Evolutionary conservation across 1,140 invertebrate genomes (phyloP).

Genomic region (Drosophila mauritiana): DNA sequence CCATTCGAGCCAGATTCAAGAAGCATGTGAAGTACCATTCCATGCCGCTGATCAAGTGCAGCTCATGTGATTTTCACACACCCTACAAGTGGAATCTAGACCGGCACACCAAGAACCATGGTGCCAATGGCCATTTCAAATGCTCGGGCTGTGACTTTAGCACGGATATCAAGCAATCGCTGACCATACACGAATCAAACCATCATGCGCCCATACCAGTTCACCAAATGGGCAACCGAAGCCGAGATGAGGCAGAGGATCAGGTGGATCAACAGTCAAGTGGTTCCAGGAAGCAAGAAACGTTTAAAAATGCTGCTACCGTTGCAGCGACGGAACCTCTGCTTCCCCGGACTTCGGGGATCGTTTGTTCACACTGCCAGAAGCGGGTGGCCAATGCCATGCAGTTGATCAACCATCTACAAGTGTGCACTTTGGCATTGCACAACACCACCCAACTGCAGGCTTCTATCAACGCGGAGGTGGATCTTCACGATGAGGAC

Average conservation of each 20-base stretch:
- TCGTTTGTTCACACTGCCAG: slow-evolving; percentile 67
- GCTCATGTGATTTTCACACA: slow-evolving; percentile 95
- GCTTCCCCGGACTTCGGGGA: background rate
- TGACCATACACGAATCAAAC: slow-evolving; percentile 96
- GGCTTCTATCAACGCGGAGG: slow-evolving; percentile 16
- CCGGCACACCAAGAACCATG: slow-evolving; percentile 96
- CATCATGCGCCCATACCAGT: slow-evolving; percentile 92
- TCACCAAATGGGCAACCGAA: slow-evolving; percentile 67
- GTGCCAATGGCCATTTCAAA: slow-evolving; percentile 90
- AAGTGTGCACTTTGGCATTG: slow-evolving; percentile 41
- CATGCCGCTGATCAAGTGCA: slow-evolving; percentile 96
- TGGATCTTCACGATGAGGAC: slow-evolving; percentile 54
- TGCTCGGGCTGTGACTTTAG: slow-evolving; percentile 96
- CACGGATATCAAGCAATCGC: slow-evolving; percentile 95
- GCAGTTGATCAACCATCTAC: slow-evolving; percentile 49
- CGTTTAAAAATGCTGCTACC: background rate
- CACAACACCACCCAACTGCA: slow-evolving; percentile 17
- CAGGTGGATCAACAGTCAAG: slow-evolving; percentile 22
- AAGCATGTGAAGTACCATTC: slow-evolving; percentile 97
- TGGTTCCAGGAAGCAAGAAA: background rate
- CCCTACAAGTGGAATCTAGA: slow-evolving; percentile 92
- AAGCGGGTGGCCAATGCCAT: slow-evolving; percentile 62
- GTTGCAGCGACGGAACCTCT: slow-evolving; percentile 5
- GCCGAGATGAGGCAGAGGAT: slow-evolving; percentile 66
- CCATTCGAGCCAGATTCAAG: slow-evolving; percentile 94